A percentile compares a stretch with the other conserved stretches of the same genome.
Evolutionary conservation across 1,140 invertebrate genomes (phyloP).

Genomic region (Kradibia gibbosae): DNA sequence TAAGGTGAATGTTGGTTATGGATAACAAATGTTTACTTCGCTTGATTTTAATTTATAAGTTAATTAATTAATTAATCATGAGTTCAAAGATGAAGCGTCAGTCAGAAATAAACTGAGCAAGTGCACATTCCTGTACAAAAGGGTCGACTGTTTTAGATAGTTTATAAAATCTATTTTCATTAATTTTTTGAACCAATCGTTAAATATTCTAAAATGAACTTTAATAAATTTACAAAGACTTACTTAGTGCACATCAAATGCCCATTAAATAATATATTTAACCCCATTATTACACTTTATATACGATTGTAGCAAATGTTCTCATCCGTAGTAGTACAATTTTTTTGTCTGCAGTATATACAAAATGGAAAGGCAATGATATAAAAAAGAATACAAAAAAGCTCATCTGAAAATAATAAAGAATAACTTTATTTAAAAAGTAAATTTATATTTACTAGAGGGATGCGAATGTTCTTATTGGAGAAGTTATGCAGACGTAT

Average conservation of each 20-base stretch:
- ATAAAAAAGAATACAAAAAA: not conserved
- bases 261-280: too few relatives aligned
- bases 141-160: too few relatives aligned
- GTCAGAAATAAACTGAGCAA: conserved; percentile 23
- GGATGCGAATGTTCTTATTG: not conserved
- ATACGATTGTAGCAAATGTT: too few relatives aligned
- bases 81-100: conserved; percentile 31
- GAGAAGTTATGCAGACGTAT: not conserved
- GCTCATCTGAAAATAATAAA: not conserved
- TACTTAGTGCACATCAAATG: too few relatives aligned
- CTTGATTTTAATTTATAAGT: conserved; percentile 56
- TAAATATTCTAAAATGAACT: too few relatives aligned
- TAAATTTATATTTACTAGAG: not conserved
- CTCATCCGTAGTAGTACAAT: too few relatives aligned
- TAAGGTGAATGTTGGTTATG: not conserved
- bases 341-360: too few relatives aligned
- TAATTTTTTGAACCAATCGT: too few relatives aligned
- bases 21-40: conserved; percentile 48
- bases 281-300: too few relatives aligned
- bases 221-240: too few relatives aligned
- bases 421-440: not conserved
- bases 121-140: not conserved
- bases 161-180: too few relatives aligned
- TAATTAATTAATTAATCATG: conserved; percentile 53
- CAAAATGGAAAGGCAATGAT: not conserved